A percentile compares a stretch with the other conserved stretches of the same genome.
Conservation (phyloP, 2,888 invertebrate genomes). For the Standfussiana lucernea region DNA sequence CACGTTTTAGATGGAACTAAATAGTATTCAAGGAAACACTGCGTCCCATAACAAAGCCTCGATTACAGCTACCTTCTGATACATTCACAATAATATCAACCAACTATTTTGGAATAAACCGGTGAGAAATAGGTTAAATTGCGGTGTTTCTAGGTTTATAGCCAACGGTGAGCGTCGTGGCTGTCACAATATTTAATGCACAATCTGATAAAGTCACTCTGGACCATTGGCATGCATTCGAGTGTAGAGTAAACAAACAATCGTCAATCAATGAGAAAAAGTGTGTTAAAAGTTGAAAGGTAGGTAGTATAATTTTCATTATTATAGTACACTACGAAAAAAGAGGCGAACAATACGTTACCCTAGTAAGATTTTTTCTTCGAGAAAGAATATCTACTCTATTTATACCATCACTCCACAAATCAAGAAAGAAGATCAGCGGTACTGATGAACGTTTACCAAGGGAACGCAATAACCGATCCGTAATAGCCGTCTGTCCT, state of each 20-base stretch:
- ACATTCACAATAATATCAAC: background rate
- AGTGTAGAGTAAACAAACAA: background rate
- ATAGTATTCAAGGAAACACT: background rate
- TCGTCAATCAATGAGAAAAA: background rate
- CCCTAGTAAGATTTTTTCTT: background rate
- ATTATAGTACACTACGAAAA: background rate
- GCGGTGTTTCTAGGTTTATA: conserved; percentile 18
- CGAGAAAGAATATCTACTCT: background rate
- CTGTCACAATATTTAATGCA: conserved; percentile 44
- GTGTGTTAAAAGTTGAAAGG: background rate
- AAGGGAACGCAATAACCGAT: background rate
- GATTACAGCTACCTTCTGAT: background rate
- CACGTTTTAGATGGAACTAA: background rate
- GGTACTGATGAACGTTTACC: background rate
- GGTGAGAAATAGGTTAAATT: conserved; percentile 15
- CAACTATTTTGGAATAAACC: background rate
- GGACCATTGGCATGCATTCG: background rate
- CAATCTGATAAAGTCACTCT: conserved; percentile 37
- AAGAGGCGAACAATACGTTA: background rate
- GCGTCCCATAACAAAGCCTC: background rate
- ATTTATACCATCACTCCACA: background rate
- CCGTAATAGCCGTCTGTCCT: background rate
- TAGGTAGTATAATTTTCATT: background rate
- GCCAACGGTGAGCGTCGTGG: background rate
- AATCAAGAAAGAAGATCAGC: background rate